Evolutionary conservation across 2,888 invertebrate genomes (phyloP).

Genomic region (Synergus umbraculus): DNA sequence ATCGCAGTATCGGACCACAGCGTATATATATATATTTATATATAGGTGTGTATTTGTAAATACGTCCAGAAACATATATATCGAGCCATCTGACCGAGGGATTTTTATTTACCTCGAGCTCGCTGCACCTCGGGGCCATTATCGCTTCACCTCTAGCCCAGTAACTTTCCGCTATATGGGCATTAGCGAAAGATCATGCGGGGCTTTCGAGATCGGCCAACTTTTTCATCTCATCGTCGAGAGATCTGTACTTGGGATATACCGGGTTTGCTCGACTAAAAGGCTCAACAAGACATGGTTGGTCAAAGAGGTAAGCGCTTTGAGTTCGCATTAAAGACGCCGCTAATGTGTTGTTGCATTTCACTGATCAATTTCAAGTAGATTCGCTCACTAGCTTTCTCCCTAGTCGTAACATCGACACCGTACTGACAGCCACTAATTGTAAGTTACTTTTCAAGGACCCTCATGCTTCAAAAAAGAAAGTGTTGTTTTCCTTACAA

Average conservation of each 20-base stretch:
- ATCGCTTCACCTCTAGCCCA: constrained; percentile 61
- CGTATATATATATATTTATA: constrained; percentile 50
- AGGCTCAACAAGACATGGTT: neutral
- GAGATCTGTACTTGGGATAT: constrained; percentile 32
- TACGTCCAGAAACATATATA: constrained; percentile 50
- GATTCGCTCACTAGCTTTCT: constrained; percentile 3
- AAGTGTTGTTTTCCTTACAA: neutral
- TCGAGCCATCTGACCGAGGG: constrained; percentile 41
- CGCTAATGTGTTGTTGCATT: constrained; percentile 15
- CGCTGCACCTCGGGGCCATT: constrained; percentile 54
- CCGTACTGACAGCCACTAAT: neutral
- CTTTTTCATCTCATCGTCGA: constrained; percentile 45
- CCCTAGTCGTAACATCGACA: neutral
- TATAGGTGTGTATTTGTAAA: constrained; percentile 53
- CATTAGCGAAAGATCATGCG: constrained; percentile 59
- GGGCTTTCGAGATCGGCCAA: constrained; percentile 51
- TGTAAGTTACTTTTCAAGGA: neutral
- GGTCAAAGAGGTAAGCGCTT: neutral
- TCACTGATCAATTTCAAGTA: constrained; percentile 18
- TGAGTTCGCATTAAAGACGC: neutral
- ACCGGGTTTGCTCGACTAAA: neutral
- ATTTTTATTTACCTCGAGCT: constrained; percentile 58
- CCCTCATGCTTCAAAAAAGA: neutral
- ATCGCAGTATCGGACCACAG: constrained; percentile 65
- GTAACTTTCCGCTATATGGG: constrained; percentile 63